phyloP scores from a whole-genome alignment of 2,113 vertebrate genomes.

The Cichladusa arquata region DNA sequence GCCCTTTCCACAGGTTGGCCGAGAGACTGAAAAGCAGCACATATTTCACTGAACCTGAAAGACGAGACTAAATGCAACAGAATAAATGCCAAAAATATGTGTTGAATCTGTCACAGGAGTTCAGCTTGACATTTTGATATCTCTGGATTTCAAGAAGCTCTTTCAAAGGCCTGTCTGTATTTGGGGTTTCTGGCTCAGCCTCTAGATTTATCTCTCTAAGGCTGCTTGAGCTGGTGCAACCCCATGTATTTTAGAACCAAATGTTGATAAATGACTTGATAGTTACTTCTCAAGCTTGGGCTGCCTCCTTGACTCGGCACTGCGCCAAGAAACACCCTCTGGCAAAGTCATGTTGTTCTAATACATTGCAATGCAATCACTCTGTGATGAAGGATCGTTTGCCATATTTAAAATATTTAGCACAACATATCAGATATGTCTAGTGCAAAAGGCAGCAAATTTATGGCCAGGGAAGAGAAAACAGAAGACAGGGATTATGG shows the following conservation, averaged over 20 bases:
- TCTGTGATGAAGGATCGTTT: background rate
- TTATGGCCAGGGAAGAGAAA: background rate
- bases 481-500: background rate
- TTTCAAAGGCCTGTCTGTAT: background rate
- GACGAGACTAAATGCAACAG: background rate
- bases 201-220: background rate
- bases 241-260: background rate
- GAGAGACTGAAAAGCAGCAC: background rate
- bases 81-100: conserved; percentile 2
- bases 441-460: conserved; percentile 22
- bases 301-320: background rate
- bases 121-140: background rate
- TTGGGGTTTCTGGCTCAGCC: background rate
- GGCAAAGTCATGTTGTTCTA: conserved; percentile 53
- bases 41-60: background rate
- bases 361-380: conserved; percentile 24
- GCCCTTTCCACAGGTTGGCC: background rate
- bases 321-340: conserved; percentile 16
- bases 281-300: conserved; percentile 1
- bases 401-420: conserved; percentile 47
- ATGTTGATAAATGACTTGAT: conserved; percentile 27
- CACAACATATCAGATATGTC: background rate
- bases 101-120: background rate
- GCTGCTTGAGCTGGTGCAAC: background rate
- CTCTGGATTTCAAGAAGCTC: background rate